These are phyloP conservation scores for Tokudaia muenninki DNA, from an alignment of 2,797 vertebrate species.

Conservation along the genomic window DNA sequence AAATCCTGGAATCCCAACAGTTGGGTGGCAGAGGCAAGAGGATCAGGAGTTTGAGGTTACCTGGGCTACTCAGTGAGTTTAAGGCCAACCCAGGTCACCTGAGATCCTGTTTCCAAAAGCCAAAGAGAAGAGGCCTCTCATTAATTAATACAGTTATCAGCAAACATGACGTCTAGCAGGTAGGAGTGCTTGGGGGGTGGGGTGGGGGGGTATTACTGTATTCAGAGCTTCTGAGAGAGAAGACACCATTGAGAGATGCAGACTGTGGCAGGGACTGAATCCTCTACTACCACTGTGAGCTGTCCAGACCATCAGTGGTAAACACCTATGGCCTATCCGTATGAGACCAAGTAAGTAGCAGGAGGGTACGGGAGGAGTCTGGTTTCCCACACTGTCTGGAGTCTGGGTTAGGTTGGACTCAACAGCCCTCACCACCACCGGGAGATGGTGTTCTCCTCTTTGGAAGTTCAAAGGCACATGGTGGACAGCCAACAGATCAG, in stretches of 20 bases:
- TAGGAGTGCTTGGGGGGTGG: not conserved
- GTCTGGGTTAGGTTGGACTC: not conserved
- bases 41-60: not conserved
- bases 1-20: not conserved
- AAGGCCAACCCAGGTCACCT: not conserved
- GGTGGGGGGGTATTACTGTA: not conserved
- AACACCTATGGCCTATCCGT: not conserved
- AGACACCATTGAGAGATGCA: not conserved
- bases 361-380: not conserved
- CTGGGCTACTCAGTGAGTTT: not conserved
- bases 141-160: not conserved
- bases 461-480: not conserved
- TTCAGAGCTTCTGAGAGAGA: slow-evolving; percentile 3
- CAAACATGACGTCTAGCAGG: not conserved
- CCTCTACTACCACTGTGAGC: not conserved
- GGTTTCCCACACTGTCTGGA: not conserved
- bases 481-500: not conserved
- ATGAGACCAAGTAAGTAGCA: not conserved
- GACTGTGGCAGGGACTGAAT: not conserved
- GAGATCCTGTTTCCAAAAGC: not conserved
- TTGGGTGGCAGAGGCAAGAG: not conserved
- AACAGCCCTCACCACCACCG: not conserved
- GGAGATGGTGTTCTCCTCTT: not conserved
- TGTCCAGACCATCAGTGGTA: not conserved
- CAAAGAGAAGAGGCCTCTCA: not conserved